Evolutionary conservation across 2,888 invertebrate genomes (phyloP).

Genomic region (Protonemura montana): DNA sequence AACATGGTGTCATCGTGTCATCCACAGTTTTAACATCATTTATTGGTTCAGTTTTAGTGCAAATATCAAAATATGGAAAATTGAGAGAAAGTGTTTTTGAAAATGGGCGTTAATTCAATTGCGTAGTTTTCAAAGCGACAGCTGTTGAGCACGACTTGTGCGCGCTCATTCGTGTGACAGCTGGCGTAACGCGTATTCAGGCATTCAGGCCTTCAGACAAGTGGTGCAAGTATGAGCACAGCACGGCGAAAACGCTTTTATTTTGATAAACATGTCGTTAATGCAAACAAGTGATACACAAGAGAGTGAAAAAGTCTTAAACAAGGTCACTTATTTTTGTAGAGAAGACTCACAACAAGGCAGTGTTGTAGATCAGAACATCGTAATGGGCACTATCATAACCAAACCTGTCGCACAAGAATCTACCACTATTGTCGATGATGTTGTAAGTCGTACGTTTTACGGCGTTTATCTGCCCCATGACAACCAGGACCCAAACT

Average conservation of each 20-base stretch:
- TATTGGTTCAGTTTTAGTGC: too few species aligned
- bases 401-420: not conserved
- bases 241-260: not conserved
- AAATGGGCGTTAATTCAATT: too few species aligned
- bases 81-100: too few species aligned
- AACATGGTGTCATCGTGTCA: too few species aligned
- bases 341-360: not conserved
- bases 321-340: not conserved
- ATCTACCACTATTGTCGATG: not conserved
- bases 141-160: not conserved
- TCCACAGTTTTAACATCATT: too few species aligned
- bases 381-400: not conserved
- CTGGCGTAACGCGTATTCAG: not conserved
- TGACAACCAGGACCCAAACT: constrained; percentile 20
- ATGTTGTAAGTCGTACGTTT: not conserved
- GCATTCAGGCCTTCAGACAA: not conserved
- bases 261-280: not conserved
- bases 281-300: not conserved
- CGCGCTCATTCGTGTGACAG: not conserved
- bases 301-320: not conserved
- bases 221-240: not conserved
- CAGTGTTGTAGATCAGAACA: not conserved
- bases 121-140: too few species aligned
- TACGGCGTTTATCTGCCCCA: constrained; percentile 36
- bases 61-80: too few species aligned